Conservation (phyloP, 1,140 invertebrate genomes). For the Orussus abietinus region DNA sequence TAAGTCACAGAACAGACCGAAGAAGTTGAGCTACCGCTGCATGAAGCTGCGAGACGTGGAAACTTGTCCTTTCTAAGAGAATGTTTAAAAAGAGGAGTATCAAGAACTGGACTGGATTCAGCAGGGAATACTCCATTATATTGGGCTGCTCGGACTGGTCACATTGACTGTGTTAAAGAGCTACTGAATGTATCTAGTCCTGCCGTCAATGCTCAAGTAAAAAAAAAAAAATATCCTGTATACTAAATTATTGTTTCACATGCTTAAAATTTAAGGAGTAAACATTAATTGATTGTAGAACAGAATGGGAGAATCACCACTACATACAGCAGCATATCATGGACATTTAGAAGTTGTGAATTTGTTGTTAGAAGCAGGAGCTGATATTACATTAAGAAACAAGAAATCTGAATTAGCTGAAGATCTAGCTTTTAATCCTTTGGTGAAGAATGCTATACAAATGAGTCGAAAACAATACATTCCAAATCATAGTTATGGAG, state of each 20-base stretch:
- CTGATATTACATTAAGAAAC: constrained; percentile 56
- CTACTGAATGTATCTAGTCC: constrained; percentile 49
- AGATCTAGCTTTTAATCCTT: constrained; percentile 54
- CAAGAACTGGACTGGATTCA: constrained; percentile 66
- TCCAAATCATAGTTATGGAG: constrained; percentile 29
- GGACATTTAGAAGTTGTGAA: constrained; percentile 61
- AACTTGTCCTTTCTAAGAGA: constrained; percentile 64
- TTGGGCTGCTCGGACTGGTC: constrained; percentile 64
- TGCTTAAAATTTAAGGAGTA: constrained; percentile 7
- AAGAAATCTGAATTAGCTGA: constrained; percentile 55
- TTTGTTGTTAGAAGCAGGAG: constrained; percentile 59
- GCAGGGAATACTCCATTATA: constrained; percentile 68
- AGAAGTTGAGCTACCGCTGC: constrained; percentile 62
- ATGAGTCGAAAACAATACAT: constrained; percentile 27
- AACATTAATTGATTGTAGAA: constrained; percentile 40
- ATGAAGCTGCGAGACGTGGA: constrained; percentile 69
- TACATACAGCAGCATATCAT: constrained; percentile 57
- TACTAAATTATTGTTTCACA: too few species aligned
- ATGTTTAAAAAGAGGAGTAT: constrained; percentile 64
- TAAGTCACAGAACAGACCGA: constrained; percentile 63
- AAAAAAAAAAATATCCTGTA: too few species aligned
- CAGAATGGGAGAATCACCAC: constrained; percentile 63
- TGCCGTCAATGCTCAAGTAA: constrained; percentile 52
- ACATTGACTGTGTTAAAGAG: constrained; percentile 55
- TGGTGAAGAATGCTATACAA: constrained; percentile 47